Evolutionary conservation across 2,888 invertebrate genomes (phyloP).

Genomic region (Euzophera pinguis): DNA sequence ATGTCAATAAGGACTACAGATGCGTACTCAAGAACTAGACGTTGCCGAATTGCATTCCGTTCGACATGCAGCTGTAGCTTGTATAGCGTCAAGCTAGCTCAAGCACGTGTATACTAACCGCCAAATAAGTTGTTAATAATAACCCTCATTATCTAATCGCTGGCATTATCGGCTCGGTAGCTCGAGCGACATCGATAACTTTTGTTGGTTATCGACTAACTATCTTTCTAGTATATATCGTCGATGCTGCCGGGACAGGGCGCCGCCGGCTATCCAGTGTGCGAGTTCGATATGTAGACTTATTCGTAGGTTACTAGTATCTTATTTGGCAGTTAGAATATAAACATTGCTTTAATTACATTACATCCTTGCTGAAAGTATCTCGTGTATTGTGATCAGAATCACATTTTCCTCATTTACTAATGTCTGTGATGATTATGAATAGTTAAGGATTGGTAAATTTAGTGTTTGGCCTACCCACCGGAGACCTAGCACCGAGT

Average conservation of each 20-base stretch:
- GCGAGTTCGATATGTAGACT: neutral
- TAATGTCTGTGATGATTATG: slow-evolving; percentile 72
- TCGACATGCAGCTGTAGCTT: slow-evolving; percentile 30
- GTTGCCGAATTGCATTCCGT: slow-evolving; percentile 30
- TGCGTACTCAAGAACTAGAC: slow-evolving; percentile 76
- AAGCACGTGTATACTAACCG: slow-evolving; percentile 1
- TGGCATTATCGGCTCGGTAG: neutral
- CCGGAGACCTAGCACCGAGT: slow-evolving; percentile 43
- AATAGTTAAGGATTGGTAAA: slow-evolving; percentile 54
- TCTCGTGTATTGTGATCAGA: slow-evolving; percentile 51
- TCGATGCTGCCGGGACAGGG: no score
- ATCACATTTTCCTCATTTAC: slow-evolving; percentile 68
- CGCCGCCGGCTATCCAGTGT: no score
- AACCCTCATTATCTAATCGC: neutral
- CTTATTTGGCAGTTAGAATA: slow-evolving; percentile 13
- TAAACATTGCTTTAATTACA: slow-evolving; percentile 36
- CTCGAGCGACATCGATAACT: no score
- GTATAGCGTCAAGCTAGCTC: slow-evolving; percentile 41
- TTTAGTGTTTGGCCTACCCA: slow-evolving; percentile 60
- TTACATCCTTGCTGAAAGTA: slow-evolving; percentile 43
- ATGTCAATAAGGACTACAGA: slow-evolving; percentile 79
- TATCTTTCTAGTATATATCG: no score
- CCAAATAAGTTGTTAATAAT: neutral
- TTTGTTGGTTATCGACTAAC: no score
- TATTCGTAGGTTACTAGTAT: neutral